Conservation (phyloP, 2,888 invertebrate genomes). For the Pediacus dermestoides region DNA sequence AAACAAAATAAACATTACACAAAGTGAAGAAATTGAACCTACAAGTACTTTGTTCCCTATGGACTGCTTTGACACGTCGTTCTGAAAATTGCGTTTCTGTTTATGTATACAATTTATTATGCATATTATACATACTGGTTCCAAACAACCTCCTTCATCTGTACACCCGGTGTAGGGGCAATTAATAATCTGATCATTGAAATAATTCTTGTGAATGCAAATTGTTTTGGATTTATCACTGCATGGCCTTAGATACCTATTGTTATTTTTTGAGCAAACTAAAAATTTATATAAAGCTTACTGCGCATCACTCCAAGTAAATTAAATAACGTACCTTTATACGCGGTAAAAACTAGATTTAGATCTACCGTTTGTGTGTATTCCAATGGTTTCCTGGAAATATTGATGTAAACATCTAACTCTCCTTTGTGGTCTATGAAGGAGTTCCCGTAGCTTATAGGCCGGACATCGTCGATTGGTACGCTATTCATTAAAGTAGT, state of each 20-base stretch:
- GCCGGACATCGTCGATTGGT: background rate
- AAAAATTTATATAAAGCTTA: slow-evolving; percentile 1
- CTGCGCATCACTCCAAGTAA: background rate
- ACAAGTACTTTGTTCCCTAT: slow-evolving; percentile 48
- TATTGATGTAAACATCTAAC: slow-evolving; percentile 20
- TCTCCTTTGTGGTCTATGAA: slow-evolving; percentile 19
- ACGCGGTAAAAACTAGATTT: slow-evolving; percentile 48
- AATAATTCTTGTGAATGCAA: slow-evolving; percentile 47
- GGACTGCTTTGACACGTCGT: slow-evolving; percentile 5
- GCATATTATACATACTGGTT: slow-evolving; percentile 12
- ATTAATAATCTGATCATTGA: slow-evolving; percentile 49
- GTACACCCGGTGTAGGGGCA: slow-evolving; percentile 46
- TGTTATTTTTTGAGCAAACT: slow-evolving; percentile 5
- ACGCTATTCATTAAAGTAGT: slow-evolving; percentile 11
- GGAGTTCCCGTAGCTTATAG: slow-evolving; percentile 14
- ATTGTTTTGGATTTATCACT: slow-evolving; percentile 18
- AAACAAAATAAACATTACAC: slow-evolving; percentile 52
- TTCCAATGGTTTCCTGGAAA: slow-evolving; percentile 14
- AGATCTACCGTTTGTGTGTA: slow-evolving; percentile 37
- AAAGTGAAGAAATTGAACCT: slow-evolving; percentile 51
- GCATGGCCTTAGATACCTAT: slow-evolving; percentile 22
- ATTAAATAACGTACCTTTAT: slow-evolving; percentile 38
- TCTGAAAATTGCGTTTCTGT: background rate
- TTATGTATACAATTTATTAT: background rate
- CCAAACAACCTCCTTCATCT: slow-evolving; percentile 46